Evolutionary conservation across 2,888 invertebrate genomes (phyloP), one percentile per base, ranked within the genome.

Genomic region (Sinotaia quadrata): DNA sequence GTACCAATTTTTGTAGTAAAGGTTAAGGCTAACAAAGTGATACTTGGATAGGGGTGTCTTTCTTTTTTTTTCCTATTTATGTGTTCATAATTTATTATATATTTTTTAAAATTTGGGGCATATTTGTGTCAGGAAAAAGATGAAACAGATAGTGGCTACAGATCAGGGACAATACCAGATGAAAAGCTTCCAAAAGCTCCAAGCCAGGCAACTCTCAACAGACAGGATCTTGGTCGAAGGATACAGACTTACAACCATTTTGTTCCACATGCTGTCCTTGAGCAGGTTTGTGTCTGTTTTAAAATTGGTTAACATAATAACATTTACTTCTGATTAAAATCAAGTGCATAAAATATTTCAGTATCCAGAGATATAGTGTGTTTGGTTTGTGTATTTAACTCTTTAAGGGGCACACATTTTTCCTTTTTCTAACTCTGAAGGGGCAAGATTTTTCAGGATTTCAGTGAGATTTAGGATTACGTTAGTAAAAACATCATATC

Each of bases 201-300:
- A 7, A 81, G 81, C 61, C 78, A 82, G 69, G 84, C 80, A 41
- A 84, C 85, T 4, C 79, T 86, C 31, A 84, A 85, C 63, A 71
- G 85, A 52, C 85, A 87, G 76, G 86, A 85, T 71, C 81, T 88
- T n/a, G 78, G 82, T 67, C 76, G 81, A 44, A 87, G 85, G 78
- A 87, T 90, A 44, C 82, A 87, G 34, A 85, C 84, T 63, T 90
- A 87, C 78, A 90, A 90, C 76, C 82, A 85, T 61, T 76, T 83
- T 51, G 82, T 87, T 21, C 88, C 87, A 59, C 88, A 88, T 21
- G 86, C 89, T 41, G 86, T 88, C 69, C 88, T 90, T 73, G 83
- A 84, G 58, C 75, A 89, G 84, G 89, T 89, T 73, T 74, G 84
- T 78, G n/a, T 8, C 12, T 12, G 7, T n/a, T n/a, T 51, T 51